These are phyloP conservation scores for Loxodonta africana DNA, from an alignment of 2,113 vertebrate species.

Conservation along the genomic window DNA sequence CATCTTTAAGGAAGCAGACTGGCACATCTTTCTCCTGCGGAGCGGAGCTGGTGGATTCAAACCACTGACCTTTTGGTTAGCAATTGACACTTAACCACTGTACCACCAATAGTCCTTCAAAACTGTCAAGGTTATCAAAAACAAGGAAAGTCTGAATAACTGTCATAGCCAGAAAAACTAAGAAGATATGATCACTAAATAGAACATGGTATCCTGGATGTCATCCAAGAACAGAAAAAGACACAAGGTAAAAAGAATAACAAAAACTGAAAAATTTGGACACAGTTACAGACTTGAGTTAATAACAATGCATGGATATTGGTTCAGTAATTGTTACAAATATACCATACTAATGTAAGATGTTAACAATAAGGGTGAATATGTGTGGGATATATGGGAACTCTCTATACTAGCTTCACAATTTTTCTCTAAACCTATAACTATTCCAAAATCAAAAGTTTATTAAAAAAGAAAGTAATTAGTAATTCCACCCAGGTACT, in stretches of 20 bases:
- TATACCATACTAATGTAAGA: not conserved
- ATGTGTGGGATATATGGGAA: not conserved
- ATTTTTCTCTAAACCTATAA: not conserved
- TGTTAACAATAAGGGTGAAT: not conserved
- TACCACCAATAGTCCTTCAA: not conserved
- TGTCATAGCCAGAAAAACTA: not conserved
- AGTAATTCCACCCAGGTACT: not conserved
- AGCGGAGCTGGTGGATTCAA: too few relatives aligned
- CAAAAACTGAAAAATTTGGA: not conserved
- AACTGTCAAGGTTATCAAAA: constrained; percentile 22
- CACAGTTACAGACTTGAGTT: not conserved
- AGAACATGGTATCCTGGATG: not conserved
- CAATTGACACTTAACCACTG: too few relatives aligned
- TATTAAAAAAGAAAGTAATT: not conserved
- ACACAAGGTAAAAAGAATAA: not conserved
- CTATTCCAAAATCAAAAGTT: not conserved
- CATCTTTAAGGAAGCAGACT: too few relatives aligned
- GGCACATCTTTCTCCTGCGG: too few relatives aligned
- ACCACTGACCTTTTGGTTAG: too few relatives aligned
- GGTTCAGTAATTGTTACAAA: not conserved
- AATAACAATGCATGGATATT: not conserved
- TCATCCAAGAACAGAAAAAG: not conserved
- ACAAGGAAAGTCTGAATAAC: not conserved
- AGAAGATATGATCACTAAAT: not conserved
- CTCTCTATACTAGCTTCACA: not conserved